These are phyloP conservation scores for Phoxinus phoxinus DNA, from an alignment of 2,113 vertebrate species.

Conservation along the genomic window DNA sequence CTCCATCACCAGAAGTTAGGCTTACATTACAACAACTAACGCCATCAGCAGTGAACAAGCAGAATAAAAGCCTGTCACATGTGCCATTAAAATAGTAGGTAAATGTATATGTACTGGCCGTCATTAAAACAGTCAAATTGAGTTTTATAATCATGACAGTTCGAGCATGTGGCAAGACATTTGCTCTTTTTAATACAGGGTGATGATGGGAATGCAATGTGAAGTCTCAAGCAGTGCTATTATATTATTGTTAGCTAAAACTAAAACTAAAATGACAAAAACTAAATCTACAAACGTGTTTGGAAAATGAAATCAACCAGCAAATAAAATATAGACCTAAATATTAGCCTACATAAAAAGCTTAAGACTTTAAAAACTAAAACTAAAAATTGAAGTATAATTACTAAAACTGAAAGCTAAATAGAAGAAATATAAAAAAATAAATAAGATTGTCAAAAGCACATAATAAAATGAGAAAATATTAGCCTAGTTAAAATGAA, in stretches of 20 bases:
- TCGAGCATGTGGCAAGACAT: too few relatives aligned
- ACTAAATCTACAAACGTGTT: neutral
- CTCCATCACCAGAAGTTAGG: neutral
- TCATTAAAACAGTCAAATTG: neutral
- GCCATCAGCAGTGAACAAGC: neutral
- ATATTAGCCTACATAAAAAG: too few relatives aligned
- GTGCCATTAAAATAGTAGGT: neutral
- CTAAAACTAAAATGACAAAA: neutral
- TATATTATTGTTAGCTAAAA: neutral
- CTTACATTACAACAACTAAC: neutral
- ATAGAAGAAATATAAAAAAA: neutral
- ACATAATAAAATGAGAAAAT: neutral
- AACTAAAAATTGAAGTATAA: too few relatives aligned
- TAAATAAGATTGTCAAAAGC: neutral
- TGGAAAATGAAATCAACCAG: neutral
- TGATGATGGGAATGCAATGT: neutral
- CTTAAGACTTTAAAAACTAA: neutral
- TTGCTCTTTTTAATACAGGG: neutral
- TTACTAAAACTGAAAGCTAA: too few relatives aligned
- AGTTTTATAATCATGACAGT: too few relatives aligned
- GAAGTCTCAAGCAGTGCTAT: neutral
- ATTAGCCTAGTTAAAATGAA: neutral
- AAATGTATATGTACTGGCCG: neutral
- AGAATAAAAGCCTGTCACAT: neutral
- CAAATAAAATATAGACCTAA: neutral